Percentiles rank a stretch among this genome's conserved stretches.
These are phyloP conservation scores for Smittia sp. DNA, from an alignment of 2,888 invertebrate species.

Conservation along the genomic window DNA sequence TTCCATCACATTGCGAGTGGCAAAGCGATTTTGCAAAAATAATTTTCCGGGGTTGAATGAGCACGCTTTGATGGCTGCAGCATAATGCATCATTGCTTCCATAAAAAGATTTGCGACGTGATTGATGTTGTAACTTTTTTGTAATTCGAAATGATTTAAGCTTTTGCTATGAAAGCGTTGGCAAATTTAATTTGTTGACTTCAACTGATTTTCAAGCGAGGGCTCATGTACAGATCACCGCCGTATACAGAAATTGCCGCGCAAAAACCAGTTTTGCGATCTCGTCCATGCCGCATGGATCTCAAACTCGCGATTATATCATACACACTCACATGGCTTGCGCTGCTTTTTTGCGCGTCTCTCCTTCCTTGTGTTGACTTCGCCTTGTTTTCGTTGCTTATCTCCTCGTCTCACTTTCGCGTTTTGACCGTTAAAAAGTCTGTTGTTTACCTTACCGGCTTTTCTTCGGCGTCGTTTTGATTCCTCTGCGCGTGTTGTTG, in stretches of 20 bases:
- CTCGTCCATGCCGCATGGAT: not conserved
- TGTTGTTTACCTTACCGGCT: constrained; percentile 31
- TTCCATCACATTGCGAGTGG: not conserved
- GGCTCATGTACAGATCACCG: too few relatives aligned
- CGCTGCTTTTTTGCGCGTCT: not conserved
- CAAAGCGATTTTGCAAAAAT: not conserved
- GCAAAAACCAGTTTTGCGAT: constrained; percentile 23
- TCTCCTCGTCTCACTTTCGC: constrained; percentile 35
- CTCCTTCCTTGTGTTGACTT: not conserved
- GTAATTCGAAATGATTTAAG: too few relatives aligned
- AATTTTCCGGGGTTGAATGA: not conserved
- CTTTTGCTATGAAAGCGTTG: too few relatives aligned
- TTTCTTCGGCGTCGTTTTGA: constrained; percentile 9
- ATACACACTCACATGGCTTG: constrained; percentile 17
- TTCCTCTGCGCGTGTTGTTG: constrained; percentile 4
- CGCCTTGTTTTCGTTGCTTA: constrained; percentile 1
- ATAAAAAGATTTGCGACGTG: constrained; percentile 3
- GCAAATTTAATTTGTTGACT: too few relatives aligned
- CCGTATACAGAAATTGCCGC: too few relatives aligned
- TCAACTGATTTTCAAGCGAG: too few relatives aligned
- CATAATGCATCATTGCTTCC: constrained; percentile 19
- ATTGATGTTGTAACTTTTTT: constrained; percentile 1
- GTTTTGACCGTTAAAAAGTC: constrained; percentile 36
- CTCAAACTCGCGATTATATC: not conserved
- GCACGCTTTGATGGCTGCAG: not conserved